Conservation (phyloP, 2,113 vertebrate species). For the Oplegnathus fasciatus region DNA sequence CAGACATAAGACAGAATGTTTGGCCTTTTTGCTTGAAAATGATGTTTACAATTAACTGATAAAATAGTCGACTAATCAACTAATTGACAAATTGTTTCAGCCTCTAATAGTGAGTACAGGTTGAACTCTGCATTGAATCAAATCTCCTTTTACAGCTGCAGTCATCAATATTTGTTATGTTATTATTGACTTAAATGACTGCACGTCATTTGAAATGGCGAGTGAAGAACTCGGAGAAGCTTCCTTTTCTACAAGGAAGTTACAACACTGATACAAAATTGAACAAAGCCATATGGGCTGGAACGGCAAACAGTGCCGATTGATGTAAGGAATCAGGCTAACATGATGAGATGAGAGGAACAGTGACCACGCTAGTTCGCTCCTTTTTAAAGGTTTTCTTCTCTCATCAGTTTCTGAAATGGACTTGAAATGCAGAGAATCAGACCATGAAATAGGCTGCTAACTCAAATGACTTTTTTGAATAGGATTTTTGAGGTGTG, state of each 20-base stretch:
- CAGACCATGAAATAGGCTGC: constrained; percentile 51
- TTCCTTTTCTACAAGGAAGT: constrained; percentile 1
- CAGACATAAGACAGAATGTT: neutral
- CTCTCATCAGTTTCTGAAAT: constrained; percentile 46
- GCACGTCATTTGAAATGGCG: neutral
- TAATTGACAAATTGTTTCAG: neutral
- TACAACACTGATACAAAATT: neutral
- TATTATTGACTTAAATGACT: neutral
- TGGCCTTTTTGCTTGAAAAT: neutral
- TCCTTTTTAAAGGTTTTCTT: constrained; percentile 7
- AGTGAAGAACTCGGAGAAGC: neutral
- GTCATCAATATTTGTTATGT: neutral
- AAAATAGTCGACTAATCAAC: neutral
- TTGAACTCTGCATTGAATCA: neutral
- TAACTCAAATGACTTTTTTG: constrained; percentile 25
- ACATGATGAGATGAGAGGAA: constrained; percentile 16
- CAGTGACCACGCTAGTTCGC: neutral
- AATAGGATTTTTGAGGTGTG: constrained; percentile 4
- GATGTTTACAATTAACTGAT: neutral
- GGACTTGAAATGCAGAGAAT: constrained; percentile 40
- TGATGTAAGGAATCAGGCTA: constrained; percentile 10
- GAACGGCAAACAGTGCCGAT: neutral
- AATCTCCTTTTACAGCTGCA: neutral
- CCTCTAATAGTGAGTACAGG: neutral
- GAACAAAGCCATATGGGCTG: neutral